Conservation (phyloP, 2,888 invertebrate genomes). For the Cheilosia impressa region DNA sequence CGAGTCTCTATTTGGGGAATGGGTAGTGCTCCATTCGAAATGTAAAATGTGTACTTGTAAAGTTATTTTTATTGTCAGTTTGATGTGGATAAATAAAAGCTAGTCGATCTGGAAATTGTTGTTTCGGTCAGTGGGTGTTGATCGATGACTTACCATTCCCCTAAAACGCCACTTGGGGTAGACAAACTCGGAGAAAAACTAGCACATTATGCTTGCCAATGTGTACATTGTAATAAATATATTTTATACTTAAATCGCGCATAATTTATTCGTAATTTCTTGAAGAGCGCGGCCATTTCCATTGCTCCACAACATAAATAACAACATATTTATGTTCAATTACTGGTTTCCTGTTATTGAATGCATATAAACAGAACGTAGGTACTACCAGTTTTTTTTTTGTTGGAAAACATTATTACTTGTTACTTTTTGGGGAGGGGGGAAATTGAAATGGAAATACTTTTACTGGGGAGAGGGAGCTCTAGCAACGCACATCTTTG, state of each 20-base stretch:
- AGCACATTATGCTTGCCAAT: constrained; percentile 55
- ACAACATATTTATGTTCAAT: constrained; percentile 37
- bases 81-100: too few relatives aligned
- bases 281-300: constrained; percentile 63
- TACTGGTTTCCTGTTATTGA: constrained; percentile 6
- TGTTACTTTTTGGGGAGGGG: constrained; percentile 4
- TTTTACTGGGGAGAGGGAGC: constrained; percentile 3
- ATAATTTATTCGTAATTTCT: constrained; percentile 32
- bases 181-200: neutral
- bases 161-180: too few relatives aligned
- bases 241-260: constrained; percentile 61
- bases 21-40: too few relatives aligned
- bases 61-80: too few relatives aligned
- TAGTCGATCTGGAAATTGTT: too few relatives aligned
- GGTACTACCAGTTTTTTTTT: constrained; percentile 18
- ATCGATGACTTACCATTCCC: too few relatives aligned
- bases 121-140: too few relatives aligned
- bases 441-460: constrained; percentile 20
- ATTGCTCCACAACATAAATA: constrained; percentile 48
- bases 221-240: constrained; percentile 72
- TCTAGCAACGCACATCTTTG: constrained; percentile 22
- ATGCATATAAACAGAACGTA: constrained; percentile 26
- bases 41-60: too few relatives aligned
- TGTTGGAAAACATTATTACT: constrained; percentile 13
- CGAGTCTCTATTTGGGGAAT: too few relatives aligned